A percentile compares a stretch with the other conserved stretches of the same genome.
Conservation (phyloP, 1,140 invertebrate species). For the Drosophila elegans region DNA sequence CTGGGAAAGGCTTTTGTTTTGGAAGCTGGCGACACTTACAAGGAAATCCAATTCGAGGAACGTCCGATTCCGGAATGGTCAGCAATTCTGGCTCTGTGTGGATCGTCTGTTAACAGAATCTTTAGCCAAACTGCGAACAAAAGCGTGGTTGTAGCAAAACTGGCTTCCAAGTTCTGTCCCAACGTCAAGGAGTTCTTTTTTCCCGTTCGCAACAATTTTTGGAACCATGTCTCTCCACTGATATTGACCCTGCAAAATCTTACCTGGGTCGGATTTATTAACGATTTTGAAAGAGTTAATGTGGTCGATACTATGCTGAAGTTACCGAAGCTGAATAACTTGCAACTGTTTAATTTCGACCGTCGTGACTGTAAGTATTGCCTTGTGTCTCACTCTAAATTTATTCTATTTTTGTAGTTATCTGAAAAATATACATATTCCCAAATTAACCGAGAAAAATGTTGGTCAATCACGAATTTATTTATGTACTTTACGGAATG, state of each 20-base stretch:
- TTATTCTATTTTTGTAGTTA: too few relatives aligned
- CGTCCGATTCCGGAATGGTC: neutral
- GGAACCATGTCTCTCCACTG: constrained; percentile 1
- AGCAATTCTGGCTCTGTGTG: constrained; percentile 5
- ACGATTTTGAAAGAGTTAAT: neutral
- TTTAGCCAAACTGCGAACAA: fast-evolving
- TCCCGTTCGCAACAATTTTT: neutral
- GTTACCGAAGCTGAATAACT: neutral
- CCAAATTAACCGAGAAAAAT: too few relatives aligned
- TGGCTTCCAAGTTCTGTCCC: constrained; percentile 10
- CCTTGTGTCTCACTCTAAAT: too few relatives aligned
- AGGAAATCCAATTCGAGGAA: neutral
- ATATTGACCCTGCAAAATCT: neutral
- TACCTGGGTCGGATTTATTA: neutral
- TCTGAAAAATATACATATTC: too few relatives aligned
- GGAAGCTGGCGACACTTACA: neutral
- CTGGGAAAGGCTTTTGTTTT: constrained; percentile 3
- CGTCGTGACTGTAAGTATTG: constrained; percentile 1
- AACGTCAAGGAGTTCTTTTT: constrained; percentile 9
- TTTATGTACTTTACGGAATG: too few relatives aligned
- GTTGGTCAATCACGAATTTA: too few relatives aligned
- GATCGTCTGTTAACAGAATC: neutral
- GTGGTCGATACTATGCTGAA: constrained; percentile 2
- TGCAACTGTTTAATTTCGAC: neutral
- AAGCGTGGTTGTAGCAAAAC: neutral